Base-by-base conservation (phyloP, 2,797 vertebrate genomes). In the Nyctibius grandis region DNA sequence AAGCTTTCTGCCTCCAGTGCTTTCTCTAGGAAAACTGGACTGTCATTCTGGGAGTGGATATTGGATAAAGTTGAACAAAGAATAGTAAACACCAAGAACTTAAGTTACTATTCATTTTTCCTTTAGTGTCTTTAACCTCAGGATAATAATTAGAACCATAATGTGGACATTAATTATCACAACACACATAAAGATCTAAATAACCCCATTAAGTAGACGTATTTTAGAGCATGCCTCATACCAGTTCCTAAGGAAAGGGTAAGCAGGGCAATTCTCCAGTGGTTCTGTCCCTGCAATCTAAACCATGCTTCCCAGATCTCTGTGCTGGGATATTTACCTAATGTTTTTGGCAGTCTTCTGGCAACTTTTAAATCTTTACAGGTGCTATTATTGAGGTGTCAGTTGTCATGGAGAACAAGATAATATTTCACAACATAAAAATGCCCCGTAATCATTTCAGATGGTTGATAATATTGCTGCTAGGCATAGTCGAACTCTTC, bases 371-470 rank as follows among this genome's bases (percentile, higher is more conserved):
- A 40, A 65, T 70, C 86, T 74, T 95, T 78, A 78, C 78, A 88
- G 89, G 92, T 80, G 82, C 65, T 94, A 47, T 85, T 92, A 85
- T 9, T 85, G 90, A 85, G 63, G 75, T 91, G 84, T 80, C 93
- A 93, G 90, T 88, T 95, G 84, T 92, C 89, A 75, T 13, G 65
- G 85, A 92, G 68, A 92, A 53, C n/a, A 77, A 67, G 72, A 61
- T 80, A 85, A 65, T 94, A 92, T 95, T 96, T 95, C 88, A 88
- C 0, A 2, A 92, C 92, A 92, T 56, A 76, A 85, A 93, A 94
- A 92, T 70, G 77, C 60, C 54, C 78, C 4, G 0, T 75, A 84
- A 96, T 94, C n/a, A 21, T 85, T 85, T 92, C 84, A 88, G 78
- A 78, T 61, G 64, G 88, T 20, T 93, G 93, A 70, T 91, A 83